Conservation (phyloP, 1,140 invertebrate species). For the Dinoponera quadriceps region DNA sequence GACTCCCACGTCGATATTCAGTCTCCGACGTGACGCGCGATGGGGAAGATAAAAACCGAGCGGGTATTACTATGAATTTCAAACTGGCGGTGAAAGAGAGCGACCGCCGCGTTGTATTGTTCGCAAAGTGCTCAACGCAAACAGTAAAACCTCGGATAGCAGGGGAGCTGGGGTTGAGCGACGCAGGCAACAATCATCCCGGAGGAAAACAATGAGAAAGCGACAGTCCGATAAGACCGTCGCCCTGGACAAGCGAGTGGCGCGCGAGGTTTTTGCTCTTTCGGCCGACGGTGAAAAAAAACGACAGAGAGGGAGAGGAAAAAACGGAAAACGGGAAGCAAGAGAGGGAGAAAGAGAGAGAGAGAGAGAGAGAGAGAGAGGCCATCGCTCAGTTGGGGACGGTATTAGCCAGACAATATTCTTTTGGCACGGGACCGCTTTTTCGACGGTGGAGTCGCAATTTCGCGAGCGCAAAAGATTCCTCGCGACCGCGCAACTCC, state of each 20-base stretch:
- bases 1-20: conserved; percentile 25
- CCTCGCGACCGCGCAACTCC: conserved; percentile 35
- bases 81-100: conserved; percentile 22
- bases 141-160: conserved; percentile 28
- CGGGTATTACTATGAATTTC: conserved; percentile 27
- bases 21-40: conserved; percentile 11
- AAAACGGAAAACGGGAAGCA: not conserved
- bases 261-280: conserved; percentile 33
- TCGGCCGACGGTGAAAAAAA: not conserved
- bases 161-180: conserved; percentile 19
- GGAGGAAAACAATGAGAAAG: conserved; percentile 52
- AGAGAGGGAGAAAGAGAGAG: too few species aligned
- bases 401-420: conserved; percentile 32
- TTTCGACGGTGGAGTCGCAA: conserved; percentile 42
- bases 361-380: not conserved
- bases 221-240: conserved; percentile 34
- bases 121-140: conserved; percentile 36
- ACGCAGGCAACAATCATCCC: conserved; percentile 30
- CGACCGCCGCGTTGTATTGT: conserved; percentile 41
- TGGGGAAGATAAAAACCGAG: conserved; percentile 20
- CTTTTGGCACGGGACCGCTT: conserved; percentile 21
- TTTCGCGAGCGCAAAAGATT: conserved; percentile 41
- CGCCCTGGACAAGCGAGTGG: conserved; percentile 27
- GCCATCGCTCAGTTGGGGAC: conserved; percentile 9
- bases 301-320: not conserved